phyloP scores from a whole-genome alignment of 1,140 invertebrate genomes.

The Oryctes rhinoceros region DNA sequence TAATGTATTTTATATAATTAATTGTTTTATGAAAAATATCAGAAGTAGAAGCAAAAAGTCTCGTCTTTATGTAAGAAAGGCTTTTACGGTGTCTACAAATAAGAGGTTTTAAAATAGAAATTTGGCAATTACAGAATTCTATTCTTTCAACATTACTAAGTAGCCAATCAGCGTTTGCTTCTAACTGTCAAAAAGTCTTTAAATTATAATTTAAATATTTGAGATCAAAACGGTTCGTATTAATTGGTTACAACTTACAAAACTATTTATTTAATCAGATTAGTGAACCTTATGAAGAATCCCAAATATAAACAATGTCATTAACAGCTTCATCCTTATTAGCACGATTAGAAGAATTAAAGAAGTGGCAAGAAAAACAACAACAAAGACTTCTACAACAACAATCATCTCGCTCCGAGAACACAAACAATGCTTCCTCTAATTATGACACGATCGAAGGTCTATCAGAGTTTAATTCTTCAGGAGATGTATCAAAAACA shows the following conservation, averaged over 20 bases:
- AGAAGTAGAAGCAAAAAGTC: neutral
- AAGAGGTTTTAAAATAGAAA: no score
- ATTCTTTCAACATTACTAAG: no score
- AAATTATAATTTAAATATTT: slow-evolving; percentile 6
- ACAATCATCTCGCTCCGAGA: slow-evolving; percentile 2
- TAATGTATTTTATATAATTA: neutral
- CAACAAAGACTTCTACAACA: slow-evolving; percentile 44
- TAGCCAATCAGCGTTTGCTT: neutral
- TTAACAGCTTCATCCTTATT: slow-evolving; percentile 30
- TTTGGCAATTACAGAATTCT: neutral
- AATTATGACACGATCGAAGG: slow-evolving; percentile 41
- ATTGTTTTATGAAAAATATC: neutral
- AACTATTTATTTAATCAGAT: no score
- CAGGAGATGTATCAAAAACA: neutral
- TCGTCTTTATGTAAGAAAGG: no score
- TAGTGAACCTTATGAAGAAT: no score
- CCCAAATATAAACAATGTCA: neutral
- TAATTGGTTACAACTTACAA: no score
- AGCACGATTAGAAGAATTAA: slow-evolving; percentile 46
- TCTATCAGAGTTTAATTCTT: slow-evolving; percentile 34
- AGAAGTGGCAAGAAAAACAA: slow-evolving; percentile 47
- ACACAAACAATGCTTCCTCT: neutral
- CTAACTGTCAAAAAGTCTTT: neutral
- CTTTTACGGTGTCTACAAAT: neutral
- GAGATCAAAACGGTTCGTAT: neutral